Conservation (phyloP, 2,888 invertebrate genomes). For the Nemotelus nigrinus region DNA sequence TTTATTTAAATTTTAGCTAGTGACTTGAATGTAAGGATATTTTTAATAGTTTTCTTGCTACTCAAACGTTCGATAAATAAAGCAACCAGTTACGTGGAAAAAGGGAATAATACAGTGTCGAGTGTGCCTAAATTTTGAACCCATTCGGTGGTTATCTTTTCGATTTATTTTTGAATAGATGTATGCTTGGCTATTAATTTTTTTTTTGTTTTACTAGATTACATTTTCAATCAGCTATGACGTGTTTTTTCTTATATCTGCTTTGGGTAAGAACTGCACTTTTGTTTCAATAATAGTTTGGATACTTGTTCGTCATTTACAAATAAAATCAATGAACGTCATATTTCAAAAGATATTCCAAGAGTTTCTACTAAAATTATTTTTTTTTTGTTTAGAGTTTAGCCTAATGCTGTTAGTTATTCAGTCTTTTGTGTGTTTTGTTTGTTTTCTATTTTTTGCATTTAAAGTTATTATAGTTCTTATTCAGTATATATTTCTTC, state of each 20-base stretch:
- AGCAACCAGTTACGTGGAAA: no score
- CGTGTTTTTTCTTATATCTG: background rate
- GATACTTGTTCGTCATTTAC: background rate
- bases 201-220: background rate
- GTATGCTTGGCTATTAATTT: constrained; percentile 9
- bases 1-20: background rate
- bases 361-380: constrained; percentile 26
- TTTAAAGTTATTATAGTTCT: background rate
- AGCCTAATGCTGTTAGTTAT: constrained; percentile 36
- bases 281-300: constrained; percentile 20
- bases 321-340: background rate
- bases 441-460: constrained; percentile 14
- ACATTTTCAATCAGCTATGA: background rate
- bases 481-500: background rate
- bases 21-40: no score
- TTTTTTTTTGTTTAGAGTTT: constrained; percentile 19
- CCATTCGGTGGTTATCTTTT: constrained; percentile 51
- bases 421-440: constrained; percentile 41
- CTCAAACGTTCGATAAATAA: no score
- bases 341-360: constrained; percentile 10
- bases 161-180: constrained; percentile 5
- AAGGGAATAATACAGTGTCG: constrained; percentile 5
- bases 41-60: no score
- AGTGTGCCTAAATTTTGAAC: constrained; percentile 47
- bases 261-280: background rate